Evolutionary conservation across 2,888 invertebrate species (phyloP), one percentile per base, ranked within the genome.

Genomic region (Cephus sareptanus): DNA sequence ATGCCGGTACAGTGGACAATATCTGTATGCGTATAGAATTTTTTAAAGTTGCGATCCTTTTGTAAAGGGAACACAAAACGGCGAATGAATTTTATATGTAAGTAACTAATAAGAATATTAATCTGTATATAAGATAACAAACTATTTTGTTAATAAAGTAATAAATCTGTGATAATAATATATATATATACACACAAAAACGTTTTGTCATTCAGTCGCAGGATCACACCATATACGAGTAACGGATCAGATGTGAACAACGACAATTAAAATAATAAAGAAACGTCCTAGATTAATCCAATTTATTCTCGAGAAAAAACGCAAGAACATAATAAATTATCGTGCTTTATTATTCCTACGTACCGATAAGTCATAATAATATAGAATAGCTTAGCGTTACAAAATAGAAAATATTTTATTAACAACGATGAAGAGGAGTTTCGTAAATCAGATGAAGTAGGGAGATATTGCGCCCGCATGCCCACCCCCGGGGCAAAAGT

Each of bases 131-230:
- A 87, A 85, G 84, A 88, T 84, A 81, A 84, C 80, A 77, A 81
- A 83, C 84, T 89, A 90, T 90, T 90, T 90, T 90, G 84, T 87
- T 88, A 85, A 88, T 86, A 88, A 89, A 88, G 79, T 82, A 82
- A 82, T 76, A 80, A 84, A 85, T 78, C 85, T 87, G 85, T 86
- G 87, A 87, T 88, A 87, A 86, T 56, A 56, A 35, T 35, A 12
- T 35, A 37, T 40, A 23, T 23, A 15, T 9, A 56, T 0, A 56
- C 23, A 6, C 23, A 23, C 9, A 23, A 6, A 9, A 23, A 56
- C 9, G 56, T 56, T 56, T 56, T 56, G 1, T 23, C 6, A 56
- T 56, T 56, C 23, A 56, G 9, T 56, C 23, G 1, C 40, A 1
- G 1, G 40, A 40, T 6, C 40, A 15, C 4, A 15, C 4, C 15